A percentile compares a stretch with the other conserved stretches of the same genome.
phyloP scores from a whole-genome alignment of 1,140 invertebrate genomes.

The Homarus americanus region DNA sequence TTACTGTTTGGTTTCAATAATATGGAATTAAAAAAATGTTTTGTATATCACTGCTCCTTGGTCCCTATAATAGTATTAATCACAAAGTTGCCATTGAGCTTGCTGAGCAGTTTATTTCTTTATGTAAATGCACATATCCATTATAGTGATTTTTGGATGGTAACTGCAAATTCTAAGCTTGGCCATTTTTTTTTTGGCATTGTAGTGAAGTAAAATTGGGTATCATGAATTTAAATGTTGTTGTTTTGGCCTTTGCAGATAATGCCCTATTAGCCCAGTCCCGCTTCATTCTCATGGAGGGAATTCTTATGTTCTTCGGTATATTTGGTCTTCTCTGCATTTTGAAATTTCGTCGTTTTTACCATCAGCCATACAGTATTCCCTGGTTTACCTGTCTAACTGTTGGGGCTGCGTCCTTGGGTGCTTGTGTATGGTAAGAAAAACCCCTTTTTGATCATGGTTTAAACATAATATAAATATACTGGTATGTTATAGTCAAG shows the following conservation, averaged over 20 bases:
- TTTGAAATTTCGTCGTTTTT: constrained; percentile 87
- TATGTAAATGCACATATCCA: too few relatives aligned
- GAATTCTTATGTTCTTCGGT: constrained; percentile 92
- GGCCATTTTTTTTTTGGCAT: not conserved
- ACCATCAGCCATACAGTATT: constrained; percentile 80
- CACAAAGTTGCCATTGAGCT: too few relatives aligned
- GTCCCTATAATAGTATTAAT: too few relatives aligned
- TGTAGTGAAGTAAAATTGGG: not conserved
- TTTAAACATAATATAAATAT: constrained; percentile 24
- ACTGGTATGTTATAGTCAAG: too few relatives aligned
- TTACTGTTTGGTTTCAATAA: too few relatives aligned
- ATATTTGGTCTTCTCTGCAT: constrained; percentile 88
- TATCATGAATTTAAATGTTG: not conserved
- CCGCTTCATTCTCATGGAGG: constrained; percentile 96
- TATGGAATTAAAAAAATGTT: too few relatives aligned
- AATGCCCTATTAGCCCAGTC: constrained; percentile 96
- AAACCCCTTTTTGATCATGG: not conserved
- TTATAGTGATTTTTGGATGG: too few relatives aligned
- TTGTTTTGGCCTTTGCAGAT: constrained; percentile 83
- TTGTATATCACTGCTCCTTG: too few relatives aligned
- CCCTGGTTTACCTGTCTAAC: constrained; percentile 86
- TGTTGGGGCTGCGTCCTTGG: constrained; percentile 82
- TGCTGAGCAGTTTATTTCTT: too few relatives aligned
- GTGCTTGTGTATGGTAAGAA: constrained; percentile 83
- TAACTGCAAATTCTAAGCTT: too few relatives aligned